A percentile compares a stretch with the other conserved stretches of the same genome.
phyloP scores from a whole-genome alignment of 2,797 vertebrate genomes.

The Steatocranus sp. region DNA sequence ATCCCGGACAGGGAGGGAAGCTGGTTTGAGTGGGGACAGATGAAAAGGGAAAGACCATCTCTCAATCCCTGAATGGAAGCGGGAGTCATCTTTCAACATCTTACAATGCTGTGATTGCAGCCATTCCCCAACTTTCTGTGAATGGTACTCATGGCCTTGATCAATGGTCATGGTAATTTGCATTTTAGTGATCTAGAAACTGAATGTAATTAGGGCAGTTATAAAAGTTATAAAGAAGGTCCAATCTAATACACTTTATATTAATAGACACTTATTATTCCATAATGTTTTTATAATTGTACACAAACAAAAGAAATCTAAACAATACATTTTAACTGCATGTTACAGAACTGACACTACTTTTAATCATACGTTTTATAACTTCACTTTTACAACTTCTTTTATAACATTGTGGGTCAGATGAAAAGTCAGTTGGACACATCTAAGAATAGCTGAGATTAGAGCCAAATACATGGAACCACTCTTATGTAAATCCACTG shows the following conservation, averaged over 20 bases:
- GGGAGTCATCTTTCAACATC: background rate
- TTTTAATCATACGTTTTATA: background rate
- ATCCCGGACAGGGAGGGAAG: background rate
- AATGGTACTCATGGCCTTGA: background rate
- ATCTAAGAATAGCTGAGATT: constrained; percentile 46
- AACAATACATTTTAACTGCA: background rate
- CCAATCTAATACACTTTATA: background rate
- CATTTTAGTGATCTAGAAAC: background rate
- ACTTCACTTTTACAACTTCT: constrained; percentile 5
- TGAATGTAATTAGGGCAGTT: background rate
- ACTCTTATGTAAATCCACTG: constrained; percentile 20
- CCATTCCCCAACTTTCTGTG: background rate
- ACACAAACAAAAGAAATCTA: background rate
- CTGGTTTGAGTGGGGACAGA: background rate
- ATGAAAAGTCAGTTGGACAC: background rate
- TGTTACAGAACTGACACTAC: background rate
- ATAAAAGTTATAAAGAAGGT: background rate
- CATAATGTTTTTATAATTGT: background rate
- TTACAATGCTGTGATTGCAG: background rate
- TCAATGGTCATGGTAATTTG: background rate
- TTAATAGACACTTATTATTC: background rate
- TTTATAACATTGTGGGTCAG: constrained; percentile 2
- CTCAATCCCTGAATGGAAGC: background rate
- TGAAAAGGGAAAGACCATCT: background rate
- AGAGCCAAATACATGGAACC: constrained; percentile 19